Evolutionary conservation across 2,113 vertebrate genomes (phyloP), one percentile per base, ranked within the genome.

Genomic region (Tichodroma muraria): DNA sequence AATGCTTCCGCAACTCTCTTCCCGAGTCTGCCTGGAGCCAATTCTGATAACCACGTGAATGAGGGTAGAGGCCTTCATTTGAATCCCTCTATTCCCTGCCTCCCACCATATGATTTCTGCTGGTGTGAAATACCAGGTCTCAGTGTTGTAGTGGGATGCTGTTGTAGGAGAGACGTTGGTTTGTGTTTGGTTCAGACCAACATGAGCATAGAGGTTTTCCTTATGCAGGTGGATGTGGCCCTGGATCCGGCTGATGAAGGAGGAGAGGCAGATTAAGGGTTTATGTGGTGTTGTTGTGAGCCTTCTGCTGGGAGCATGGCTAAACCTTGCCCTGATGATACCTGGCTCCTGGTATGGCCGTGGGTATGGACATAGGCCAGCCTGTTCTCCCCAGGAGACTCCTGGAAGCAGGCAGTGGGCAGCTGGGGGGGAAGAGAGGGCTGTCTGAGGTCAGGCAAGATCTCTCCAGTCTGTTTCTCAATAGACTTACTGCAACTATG

Each of bases 261-360:
- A 75, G 24, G 37, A 90, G 24, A 7, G 23, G 20, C 37, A 66
- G 25, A 9, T 76, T 40, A 56, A 86, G 13, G 28, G 13, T 1
- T 85, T 38, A 5, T 35, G 33, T 49, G 20, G 15, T 47, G 47
- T 10, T 44, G 6, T 40, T 2, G 3, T 37, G 49, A 77, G 13
- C 12, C 24, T 92, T 49, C 31, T 9, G 5, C 33, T 42, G 59
- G 30, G 19, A 35, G 18, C 1, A 0, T 25, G 24, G 38, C 35
- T 2, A 2, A 75, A 31, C 44, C 8, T 76, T 37, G 68, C 44
- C 15, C 53, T 0, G 0, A 1, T 28, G 8, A 12, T 19, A 16
- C 5, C 45, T 70, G 49, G 9, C 31, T 63, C 13, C 60, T 2
- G 8, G 37, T 72, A 28, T 1, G 6, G 16, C 77, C 4, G 3